These are phyloP conservation scores for Oplegnathus fasciatus DNA, from an alignment of 2,113 vertebrate species.

Conservation along the genomic window DNA sequence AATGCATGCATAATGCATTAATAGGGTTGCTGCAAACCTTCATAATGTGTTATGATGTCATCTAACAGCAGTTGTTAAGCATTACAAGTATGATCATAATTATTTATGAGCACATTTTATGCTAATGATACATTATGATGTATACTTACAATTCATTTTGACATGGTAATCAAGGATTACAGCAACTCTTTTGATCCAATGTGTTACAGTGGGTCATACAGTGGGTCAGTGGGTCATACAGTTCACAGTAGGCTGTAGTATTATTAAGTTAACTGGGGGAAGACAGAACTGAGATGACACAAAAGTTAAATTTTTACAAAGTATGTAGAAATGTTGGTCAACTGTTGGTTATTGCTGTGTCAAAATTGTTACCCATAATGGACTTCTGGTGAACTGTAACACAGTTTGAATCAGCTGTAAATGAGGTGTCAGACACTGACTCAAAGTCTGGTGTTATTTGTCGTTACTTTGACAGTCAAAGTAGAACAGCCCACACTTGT, in stretches of 20 bases:
- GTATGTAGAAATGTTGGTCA: neutral
- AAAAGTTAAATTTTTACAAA: neutral
- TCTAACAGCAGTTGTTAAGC: neutral
- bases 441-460: conserved; percentile 19
- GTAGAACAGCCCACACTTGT: conserved; percentile 20
- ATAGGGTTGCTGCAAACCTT: neutral
- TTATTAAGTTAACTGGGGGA: neutral
- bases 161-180: neutral
- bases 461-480: neutral
- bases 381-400: neutral
- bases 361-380: neutral
- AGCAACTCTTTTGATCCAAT: neutral
- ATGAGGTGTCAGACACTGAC: conserved; percentile 18
- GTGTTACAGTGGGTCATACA: neutral
- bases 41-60: neutral
- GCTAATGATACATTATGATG: neutral
- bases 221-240: neutral
- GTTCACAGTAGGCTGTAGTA: too few relatives aligned
- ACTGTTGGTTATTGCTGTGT: neutral
- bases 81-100: neutral
- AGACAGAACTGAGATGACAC: neutral
- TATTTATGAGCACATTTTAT: neutral
- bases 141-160: neutral
- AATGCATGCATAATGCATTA: neutral
- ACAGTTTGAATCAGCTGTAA: conserved; percentile 6